Base-by-base conservation (phyloP, 2,888 invertebrate species). In the Chouioia cunea region DNA sequence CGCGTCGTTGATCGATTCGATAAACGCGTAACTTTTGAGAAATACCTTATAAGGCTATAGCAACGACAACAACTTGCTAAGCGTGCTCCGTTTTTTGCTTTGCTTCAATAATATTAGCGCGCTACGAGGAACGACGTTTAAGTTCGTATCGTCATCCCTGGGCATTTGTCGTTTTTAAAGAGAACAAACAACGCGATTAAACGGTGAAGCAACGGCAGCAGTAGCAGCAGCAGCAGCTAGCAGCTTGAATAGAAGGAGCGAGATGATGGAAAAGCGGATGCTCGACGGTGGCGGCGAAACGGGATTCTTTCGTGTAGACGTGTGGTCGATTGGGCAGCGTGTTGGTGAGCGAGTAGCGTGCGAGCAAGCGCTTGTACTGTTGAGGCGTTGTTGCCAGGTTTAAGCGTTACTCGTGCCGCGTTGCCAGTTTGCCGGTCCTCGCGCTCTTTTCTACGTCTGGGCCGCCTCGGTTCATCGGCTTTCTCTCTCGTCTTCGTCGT, bases 241-340 rank as follows among this genome's bases (percentile, higher is more conserved):
- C 36, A 36, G 36, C 6, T n/a, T n/a, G n/a, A n/a, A n/a, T n/a
- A n/a, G 36, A 36, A 36, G 36, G 12, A 36, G 36, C 36, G 36
- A 36, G 72, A 72, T 53, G 71, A 65, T 71, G 65, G 65, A 66
- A 65, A 66, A 71, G 63, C 63, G 64, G 63, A 72, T 69, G 65
- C 73, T 75, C 65, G 18, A 16, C 44, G 16, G 20, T 58, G 15
- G 14, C 70, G 77, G 78, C 79, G 77, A 81, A 83, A 84, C 84
- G 83, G 83, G 83, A 84, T 84, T 84, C 84, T 82, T 83, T 84
- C 82, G 74, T 58, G 74, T 74, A 76, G 78, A 79, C 79, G 81
- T 80, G 73, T 79, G 81, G 80, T 82, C 82, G 82, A 82, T 82
- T 76, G 79, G 76, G 76, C 75, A 52, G 63, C 75, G 77, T 76